Conservation (phyloP, 2,888 invertebrate species). For the Thecocarcelia acutangulata region DNA sequence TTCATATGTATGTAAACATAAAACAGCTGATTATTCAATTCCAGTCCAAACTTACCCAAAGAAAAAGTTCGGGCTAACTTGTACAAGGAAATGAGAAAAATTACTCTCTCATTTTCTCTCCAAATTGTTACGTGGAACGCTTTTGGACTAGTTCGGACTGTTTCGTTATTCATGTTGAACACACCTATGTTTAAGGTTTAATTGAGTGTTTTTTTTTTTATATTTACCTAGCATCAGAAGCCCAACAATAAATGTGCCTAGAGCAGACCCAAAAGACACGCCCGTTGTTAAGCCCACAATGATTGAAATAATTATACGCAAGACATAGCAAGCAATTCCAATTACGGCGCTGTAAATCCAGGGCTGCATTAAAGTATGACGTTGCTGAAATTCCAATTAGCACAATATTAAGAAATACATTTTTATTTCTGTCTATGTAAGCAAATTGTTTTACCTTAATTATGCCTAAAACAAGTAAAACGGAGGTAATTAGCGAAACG, state of each 20-base stretch:
- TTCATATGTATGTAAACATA: too few species aligned
- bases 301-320: constrained; percentile 5
- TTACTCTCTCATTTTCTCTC: too few species aligned
- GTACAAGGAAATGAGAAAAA: too few species aligned
- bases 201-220: neutral
- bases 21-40: too few species aligned
- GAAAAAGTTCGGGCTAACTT: too few species aligned
- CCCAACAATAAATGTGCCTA: neutral
- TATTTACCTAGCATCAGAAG: constrained; percentile 42
- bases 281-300: constrained; percentile 4
- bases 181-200: too few species aligned
- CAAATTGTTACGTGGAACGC: too few species aligned
- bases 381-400: constrained; percentile 13
- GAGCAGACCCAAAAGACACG: neutral
- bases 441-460: constrained; percentile 12
- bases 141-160: too few species aligned
- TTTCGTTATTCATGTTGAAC: too few species aligned
- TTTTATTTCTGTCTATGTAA: too few species aligned
- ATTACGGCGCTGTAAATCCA: constrained; percentile 42
- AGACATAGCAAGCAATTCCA: constrained; percentile 23
- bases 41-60: too few species aligned
- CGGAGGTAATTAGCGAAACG: constrained; percentile 23
- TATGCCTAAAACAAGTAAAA: constrained; percentile 38
- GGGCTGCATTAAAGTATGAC: constrained; percentile 37
- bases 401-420: neutral